Evolutionary conservation across 2,888 invertebrate genomes (phyloP), one percentile per base, ranked within the genome.

Genomic region (Muscina levida): DNA sequence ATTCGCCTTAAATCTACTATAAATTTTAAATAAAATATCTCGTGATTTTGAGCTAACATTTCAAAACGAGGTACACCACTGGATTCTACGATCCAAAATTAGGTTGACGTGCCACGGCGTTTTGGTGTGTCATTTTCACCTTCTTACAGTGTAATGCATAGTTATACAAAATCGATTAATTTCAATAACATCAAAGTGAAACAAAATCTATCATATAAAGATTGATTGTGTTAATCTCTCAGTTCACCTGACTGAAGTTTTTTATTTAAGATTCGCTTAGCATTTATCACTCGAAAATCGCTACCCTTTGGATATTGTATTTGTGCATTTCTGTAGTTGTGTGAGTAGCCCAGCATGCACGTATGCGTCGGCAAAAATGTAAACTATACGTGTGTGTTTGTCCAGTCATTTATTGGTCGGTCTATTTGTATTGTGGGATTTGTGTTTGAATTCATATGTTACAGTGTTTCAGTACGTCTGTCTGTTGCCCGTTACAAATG

Each of bases 321-420:
- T 59, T 59, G 19, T 37, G 17, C 19, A 62, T 22, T 22, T 39
- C 59, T 17, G 37, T 37, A 39, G 15, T 51, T 51, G 51, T 51
- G 11, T 51, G 2, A 8, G 51, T 44, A n/a, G 44, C n/a, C n/a
- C n/a, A n/a, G n/a, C n/a, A 44, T 44, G 44, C 13, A 44, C 22
- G 46, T 11, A 26, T 15, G 3, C 56, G 48, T 37, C n/a, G n/a
- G n/a, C n/a, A n/a, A n/a, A n/a, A n/a, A 53, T 66, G n/a, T 68
- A 10, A 56, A n/a, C n/a, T n/a, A 37, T 37, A 37, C 17, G 26
- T 39, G 48, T 57, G 39, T 57, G 57, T 57, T 37, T 62, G 59
- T 67, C 59, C 37, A 57, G 1, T 15, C 56, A 56, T 19, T 65
- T 42, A 66, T 73, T 62, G 24, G 62, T 73, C 17, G 46, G 62